Percentiles rank a stretch among this genome's conserved stretches.
Conservation (phyloP, 2,888 invertebrate species). For the Mesorhabditis belari region DNA sequence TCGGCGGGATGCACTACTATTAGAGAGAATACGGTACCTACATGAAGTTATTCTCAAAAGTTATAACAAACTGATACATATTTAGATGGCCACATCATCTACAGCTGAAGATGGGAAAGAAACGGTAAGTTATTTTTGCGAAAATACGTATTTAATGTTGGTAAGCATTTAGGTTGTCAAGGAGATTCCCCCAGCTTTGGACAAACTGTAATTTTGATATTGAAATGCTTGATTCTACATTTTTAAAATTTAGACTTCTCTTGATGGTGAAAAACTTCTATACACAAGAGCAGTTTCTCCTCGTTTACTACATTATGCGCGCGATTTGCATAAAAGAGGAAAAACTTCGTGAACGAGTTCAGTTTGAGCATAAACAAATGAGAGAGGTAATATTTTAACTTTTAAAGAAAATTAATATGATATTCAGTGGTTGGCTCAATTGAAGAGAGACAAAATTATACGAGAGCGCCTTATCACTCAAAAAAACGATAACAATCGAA, state of each 20-base stretch:
- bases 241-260: no score
- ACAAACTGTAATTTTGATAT: slow-evolving; percentile 19
- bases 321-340: slow-evolving; percentile 49
- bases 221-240: no score
- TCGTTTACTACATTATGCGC: slow-evolving; percentile 49
- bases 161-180: not conserved
- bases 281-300: slow-evolving; percentile 34
- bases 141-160: not conserved
- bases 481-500: slow-evolving; percentile 23
- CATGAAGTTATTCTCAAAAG: no score
- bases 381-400: slow-evolving; percentile 30
- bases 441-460: slow-evolving; percentile 48
- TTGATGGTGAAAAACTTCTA: slow-evolving; percentile 34
- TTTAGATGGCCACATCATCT: not conserved
- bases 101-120: slow-evolving; percentile 5
- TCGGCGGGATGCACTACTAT: no score
- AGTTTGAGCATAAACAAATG: slow-evolving; percentile 44
- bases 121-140: no score
- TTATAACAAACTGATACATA: no score
- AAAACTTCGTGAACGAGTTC: slow-evolving; percentile 33
- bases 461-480: slow-evolving; percentile 46
- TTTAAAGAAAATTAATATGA: no score
- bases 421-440: slow-evolving; percentile 18
- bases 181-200: slow-evolving; percentile 25
- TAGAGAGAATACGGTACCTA: no score